Conservation (phyloP, 2,888 invertebrate genomes). For the Pyrrhia umbra region DNA sequence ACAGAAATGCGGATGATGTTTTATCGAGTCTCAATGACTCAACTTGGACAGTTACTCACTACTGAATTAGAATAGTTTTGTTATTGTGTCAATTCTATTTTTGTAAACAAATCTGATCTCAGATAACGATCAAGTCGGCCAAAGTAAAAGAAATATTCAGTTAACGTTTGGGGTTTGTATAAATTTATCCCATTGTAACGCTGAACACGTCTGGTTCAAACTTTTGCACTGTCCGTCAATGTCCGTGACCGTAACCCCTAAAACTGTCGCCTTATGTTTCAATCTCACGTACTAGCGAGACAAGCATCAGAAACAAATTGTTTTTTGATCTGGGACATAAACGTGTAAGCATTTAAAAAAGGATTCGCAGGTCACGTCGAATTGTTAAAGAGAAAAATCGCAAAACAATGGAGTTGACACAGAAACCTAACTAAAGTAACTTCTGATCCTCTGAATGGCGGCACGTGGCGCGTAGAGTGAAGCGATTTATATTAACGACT, state of each 20-base stretch:
- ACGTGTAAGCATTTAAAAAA: conserved; percentile 81
- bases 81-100: conserved; percentile 49
- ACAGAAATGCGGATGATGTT: conserved; percentile 12
- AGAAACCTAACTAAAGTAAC: conserved; percentile 72
- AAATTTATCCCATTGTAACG: conserved; percentile 72
- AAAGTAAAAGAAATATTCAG: conserved; percentile 69
- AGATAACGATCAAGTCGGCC: conserved; percentile 73
- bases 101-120: conserved; percentile 52
- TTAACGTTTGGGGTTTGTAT: conserved; percentile 66
- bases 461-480: conserved; percentile 23
- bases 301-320: conserved; percentile 84
- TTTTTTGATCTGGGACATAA: conserved; percentile 83
- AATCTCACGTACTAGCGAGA: conserved; percentile 81
- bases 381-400: conserved; percentile 75
- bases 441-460: conserved; percentile 63
- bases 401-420: conserved; percentile 79
- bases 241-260: conserved; percentile 80
- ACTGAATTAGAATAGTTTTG: conserved; percentile 29
- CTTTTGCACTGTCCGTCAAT: conserved; percentile 74
- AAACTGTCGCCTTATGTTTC: conserved; percentile 73
- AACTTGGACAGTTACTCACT: conserved; percentile 6
- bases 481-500: conserved; percentile 36
- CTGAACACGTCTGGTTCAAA: conserved; percentile 72
- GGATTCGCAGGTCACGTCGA: conserved; percentile 65
- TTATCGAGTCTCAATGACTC: conserved; percentile 25